Evolutionary conservation across 2,888 invertebrate genomes (phyloP), one percentile per base, ranked within the genome.

Genomic region (Scelioninae gen. 1): DNA sequence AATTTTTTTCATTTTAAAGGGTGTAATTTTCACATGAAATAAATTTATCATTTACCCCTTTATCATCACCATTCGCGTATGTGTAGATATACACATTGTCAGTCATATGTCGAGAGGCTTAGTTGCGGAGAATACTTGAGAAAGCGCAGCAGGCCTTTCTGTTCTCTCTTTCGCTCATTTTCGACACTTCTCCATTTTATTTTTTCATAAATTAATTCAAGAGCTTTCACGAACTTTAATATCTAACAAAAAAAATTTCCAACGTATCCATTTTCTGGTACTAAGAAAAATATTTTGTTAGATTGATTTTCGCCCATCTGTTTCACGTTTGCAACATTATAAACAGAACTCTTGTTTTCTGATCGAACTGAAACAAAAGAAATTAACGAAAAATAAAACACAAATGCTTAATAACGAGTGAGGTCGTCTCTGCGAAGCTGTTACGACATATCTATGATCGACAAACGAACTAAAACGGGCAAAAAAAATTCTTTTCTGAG

Each of bases 361-460:
- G 23, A 23, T 23, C 23, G 4, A 4, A 23, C 23, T 4, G 23
- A 23, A 38, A 38, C 38, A 38, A 38, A 38, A 1, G 38, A 38
- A 38, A 38, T 10, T 38, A 0, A 38, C 9, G 8, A 10, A 38
- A 38, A 38, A 5, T 1, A 38, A 10, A 6, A 6, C 38, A 5
- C 38, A 38, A 38, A 38, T 38, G 38, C 1, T 38, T 38, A 6
- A 38, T 38, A 38, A 10, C 1, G 3, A 10, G 38, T 9, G 23
- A 32, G 55, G 62, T 58, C 78, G 76, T 84, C 84, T 85, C 78
- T 79, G 78, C 86, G 86, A 86, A 87, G 86, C 87, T 86, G 86
- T 86, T 87, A 76, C 71, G 66, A 68, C 84, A 69, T 89, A 89
- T 90, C 90, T 90, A 63, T 84, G 85, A 90, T 90, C 90, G 86